Evolutionary conservation across 1,140 invertebrate species (phyloP).

Genomic region (Drosophila bifasciata): DNA sequence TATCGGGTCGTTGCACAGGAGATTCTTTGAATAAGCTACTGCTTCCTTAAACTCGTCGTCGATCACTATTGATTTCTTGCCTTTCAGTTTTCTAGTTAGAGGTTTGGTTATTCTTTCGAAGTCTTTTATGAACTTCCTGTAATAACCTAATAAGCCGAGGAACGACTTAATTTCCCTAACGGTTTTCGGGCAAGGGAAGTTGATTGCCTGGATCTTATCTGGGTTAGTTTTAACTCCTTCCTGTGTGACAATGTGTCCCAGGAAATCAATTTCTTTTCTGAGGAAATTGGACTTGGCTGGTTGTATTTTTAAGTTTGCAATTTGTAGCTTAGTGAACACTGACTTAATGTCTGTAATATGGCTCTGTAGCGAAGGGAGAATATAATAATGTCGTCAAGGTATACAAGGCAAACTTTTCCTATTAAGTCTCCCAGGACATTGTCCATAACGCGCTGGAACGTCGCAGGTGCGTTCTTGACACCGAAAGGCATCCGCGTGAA

Average conservation of each 20-base stretch:
- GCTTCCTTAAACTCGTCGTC: slow-evolving; percentile 11
- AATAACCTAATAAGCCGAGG: slow-evolving; percentile 4
- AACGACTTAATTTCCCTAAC: slow-evolving; percentile 10
- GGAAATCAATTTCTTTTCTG: slow-evolving; percentile 11
- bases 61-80: slow-evolving; percentile 10
- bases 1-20: slow-evolving; percentile 12
- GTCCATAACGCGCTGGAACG: slow-evolving; percentile 31
- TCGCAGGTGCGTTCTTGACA: slow-evolving; percentile 13
- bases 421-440: slow-evolving; percentile 22
- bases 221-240: slow-evolving; percentile 13
- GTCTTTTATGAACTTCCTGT: background rate
- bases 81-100: slow-evolving; percentile 26
- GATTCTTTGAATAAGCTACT: slow-evolving; percentile 2
- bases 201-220: slow-evolving; percentile 9
- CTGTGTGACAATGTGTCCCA: slow-evolving; percentile 14
- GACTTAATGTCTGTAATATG: slow-evolving; percentile 4
- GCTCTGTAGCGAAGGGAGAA: slow-evolving; percentile 21
- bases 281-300: slow-evolving; percentile 8
- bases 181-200: slow-evolving; percentile 20
- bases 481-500: background rate
- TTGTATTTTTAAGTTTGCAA: slow-evolving; percentile 28
- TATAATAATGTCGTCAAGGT: slow-evolving; percentile 22
- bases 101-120: slow-evolving; percentile 25
- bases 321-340: slow-evolving; percentile 20
- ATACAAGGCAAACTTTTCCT: slow-evolving; percentile 13